phyloP scores from a whole-genome alignment of 2,113 vertebrate genomes.

The Actenoides lindsayi region DNA sequence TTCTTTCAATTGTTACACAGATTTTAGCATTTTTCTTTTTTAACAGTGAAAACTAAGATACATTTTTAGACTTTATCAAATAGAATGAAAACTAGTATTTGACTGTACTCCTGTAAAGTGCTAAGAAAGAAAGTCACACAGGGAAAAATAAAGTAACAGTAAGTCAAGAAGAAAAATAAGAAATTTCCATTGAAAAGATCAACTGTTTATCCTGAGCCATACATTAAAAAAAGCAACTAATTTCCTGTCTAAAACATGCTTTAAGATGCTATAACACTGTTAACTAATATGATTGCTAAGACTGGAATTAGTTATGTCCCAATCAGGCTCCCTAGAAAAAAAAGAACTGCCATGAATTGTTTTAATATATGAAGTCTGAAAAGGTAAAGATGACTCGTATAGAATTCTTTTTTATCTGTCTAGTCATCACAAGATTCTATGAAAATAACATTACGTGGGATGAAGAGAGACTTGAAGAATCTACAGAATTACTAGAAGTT shows the following conservation, averaged over 20 bases:
- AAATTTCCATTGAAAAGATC: neutral
- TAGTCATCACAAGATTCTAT: conserved; percentile 38
- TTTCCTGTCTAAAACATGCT: neutral
- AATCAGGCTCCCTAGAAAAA: neutral
- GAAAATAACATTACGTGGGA: conserved; percentile 15
- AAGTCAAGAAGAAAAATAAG: neutral
- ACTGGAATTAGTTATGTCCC: neutral
- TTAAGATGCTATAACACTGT: neutral
- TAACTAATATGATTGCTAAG: neutral
- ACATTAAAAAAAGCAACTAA: neutral
- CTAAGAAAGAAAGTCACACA: neutral
- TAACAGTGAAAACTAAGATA: neutral
- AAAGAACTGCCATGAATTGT: neutral
- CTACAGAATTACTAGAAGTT: conserved; percentile 14
- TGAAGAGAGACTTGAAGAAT: conserved; percentile 2
- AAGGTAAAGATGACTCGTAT: conserved; percentile 38
- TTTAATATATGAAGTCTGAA: conserved; percentile 21
- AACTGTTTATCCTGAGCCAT: neutral
- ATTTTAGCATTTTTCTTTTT: conserved; percentile 21
- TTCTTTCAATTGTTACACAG: conserved; percentile 13
- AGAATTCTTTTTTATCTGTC: conserved; percentile 10
- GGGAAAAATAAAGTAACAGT: neutral
- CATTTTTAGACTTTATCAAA: neutral
- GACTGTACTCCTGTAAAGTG: neutral
- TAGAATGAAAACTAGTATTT: neutral